Base-by-base conservation (phyloP, 2,888 invertebrate species). In the Atrina japonica region DNA sequence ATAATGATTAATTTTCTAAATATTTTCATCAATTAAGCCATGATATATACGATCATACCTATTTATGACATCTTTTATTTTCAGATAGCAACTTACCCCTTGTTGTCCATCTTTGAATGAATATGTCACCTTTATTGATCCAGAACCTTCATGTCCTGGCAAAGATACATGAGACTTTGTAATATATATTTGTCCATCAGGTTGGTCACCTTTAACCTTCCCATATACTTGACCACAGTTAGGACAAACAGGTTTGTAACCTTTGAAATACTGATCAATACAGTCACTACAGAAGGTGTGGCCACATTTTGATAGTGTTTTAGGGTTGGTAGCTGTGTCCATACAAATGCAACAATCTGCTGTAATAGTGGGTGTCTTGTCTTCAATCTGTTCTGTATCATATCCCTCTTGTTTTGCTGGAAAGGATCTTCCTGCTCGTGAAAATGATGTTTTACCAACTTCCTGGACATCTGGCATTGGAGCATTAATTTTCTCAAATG, bases 201-300 rank as follows among this genome's bases (percentile, higher is more conserved):
- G 81, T 50, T 81, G 81, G 27, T 76, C 68, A 18, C 80, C 80
- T 16, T 25, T 69, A 5, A 69, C 49, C 11, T 41, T 67, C 27
- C 77, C 78, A 68, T 68, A 76, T 14, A 73, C 43, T 3, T 29
- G 47, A 18, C 78, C 75, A 70, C 81, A 81, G 94, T 94, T 94
- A 81, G 90, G 80, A 64, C 84, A 82, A 11, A 65, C 66, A 45
- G 72, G 75, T 43, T 70, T 75, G 27, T 30, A n/a, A n/a, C n/a
- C 40, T n/a, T 64, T 49, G 50, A 80, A 69, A 7, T 73, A 67
- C 41, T 66, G 55, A 16, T 70, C 65, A 18, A 76, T 63, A 45
- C 80, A 80, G 9, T 52, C 47, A 7, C 6, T 52, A 55, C 80
- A 80, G 67, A 76, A 77, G 3, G 14, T 30, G 56, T 80, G 77